Evolutionary conservation across 1,140 invertebrate genomes (phyloP).

Genomic region (Drosophila punjabiensis): DNA sequence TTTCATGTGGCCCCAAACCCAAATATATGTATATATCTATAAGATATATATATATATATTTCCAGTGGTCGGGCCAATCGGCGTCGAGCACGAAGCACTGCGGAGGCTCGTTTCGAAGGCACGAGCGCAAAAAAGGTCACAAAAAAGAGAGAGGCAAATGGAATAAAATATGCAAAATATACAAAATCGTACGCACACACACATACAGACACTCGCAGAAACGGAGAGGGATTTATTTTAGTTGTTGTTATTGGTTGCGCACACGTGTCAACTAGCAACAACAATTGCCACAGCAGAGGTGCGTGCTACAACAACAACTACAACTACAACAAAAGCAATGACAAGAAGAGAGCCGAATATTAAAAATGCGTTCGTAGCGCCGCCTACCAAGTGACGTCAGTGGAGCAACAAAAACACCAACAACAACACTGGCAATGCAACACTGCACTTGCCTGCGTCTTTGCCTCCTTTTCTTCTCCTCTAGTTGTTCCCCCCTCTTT

Average conservation of each 20-base stretch:
- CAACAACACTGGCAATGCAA: constrained; percentile 17
- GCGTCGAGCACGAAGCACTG: constrained; percentile 71
- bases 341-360: constrained; percentile 49
- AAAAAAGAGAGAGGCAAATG: constrained; percentile 71
- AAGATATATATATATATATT: constrained; percentile 72
- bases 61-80: constrained; percentile 63
- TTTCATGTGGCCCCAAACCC: constrained; percentile 21
- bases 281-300: constrained; percentile 30
- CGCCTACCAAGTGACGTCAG: constrained; percentile 76
- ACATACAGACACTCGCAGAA: constrained; percentile 1
- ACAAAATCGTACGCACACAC: constrained; percentile 57
- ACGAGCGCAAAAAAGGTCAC: constrained; percentile 66
- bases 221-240: constrained; percentile 59
- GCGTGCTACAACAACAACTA: constrained; percentile 17
- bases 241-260: constrained; percentile 81
- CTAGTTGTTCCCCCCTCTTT: constrained; percentile 3
- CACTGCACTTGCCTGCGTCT: constrained; percentile 64
- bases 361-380: constrained; percentile 81
- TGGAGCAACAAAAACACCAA: constrained; percentile 20
- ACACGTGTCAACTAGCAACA: constrained; percentile 63
- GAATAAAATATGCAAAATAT: constrained; percentile 82
- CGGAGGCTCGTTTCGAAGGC: constrained; percentile 48
- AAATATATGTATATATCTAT: constrained; percentile 43
- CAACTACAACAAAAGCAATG: constrained; percentile 31
- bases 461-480: constrained; percentile 55